A percentile compares a stretch with the other conserved stretches of the same genome.
Conservation (phyloP, 2,113 vertebrate genomes). For the Seriola dumerili region DNA sequence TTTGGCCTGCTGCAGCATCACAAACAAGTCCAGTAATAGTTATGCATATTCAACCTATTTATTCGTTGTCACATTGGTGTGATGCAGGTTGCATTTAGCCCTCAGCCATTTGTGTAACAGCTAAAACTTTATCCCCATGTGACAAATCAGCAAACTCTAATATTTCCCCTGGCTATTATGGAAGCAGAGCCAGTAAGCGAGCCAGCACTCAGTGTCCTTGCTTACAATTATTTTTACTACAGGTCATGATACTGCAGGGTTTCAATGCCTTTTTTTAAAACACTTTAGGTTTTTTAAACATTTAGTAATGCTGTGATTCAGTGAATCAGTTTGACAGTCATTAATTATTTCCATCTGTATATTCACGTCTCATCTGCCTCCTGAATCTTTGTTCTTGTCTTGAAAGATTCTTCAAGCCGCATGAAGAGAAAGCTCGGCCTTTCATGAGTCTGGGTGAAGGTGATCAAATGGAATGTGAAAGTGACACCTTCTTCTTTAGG, state of each 20-base stretch:
- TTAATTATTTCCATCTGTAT: constrained; percentile 58
- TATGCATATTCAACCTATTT: constrained; percentile 35
- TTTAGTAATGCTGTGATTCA: constrained; percentile 29
- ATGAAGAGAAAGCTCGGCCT: constrained; percentile 58
- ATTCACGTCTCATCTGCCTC: constrained; percentile 54
- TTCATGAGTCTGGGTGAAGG: constrained; percentile 53
- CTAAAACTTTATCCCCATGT: constrained; percentile 15
- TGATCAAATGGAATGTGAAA: constrained; percentile 74
- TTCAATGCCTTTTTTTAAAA: not conserved
- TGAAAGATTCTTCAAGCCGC: constrained; percentile 60
- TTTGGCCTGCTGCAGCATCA: not conserved
- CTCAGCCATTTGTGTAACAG: constrained; percentile 15
- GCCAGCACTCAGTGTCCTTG: not conserved
- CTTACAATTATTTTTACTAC: constrained; percentile 4
- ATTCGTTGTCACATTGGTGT: constrained; percentile 15
- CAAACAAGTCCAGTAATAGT: constrained; percentile 9
- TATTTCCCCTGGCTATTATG: not conserved
- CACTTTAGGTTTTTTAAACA: not conserved
- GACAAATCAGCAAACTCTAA: constrained; percentile 15
- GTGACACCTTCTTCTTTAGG: constrained; percentile 41
- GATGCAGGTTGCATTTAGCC: constrained; percentile 44
- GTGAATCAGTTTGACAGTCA: constrained; percentile 46
- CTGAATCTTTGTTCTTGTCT: constrained; percentile 67
- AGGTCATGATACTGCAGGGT: not conserved
- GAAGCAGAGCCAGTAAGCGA: constrained; percentile 7